A percentile compares a stretch with the other conserved stretches of the same genome.
phyloP scores from a whole-genome alignment of 2,888 invertebrate genomes.

The Scelioninae gen. 1 region DNA sequence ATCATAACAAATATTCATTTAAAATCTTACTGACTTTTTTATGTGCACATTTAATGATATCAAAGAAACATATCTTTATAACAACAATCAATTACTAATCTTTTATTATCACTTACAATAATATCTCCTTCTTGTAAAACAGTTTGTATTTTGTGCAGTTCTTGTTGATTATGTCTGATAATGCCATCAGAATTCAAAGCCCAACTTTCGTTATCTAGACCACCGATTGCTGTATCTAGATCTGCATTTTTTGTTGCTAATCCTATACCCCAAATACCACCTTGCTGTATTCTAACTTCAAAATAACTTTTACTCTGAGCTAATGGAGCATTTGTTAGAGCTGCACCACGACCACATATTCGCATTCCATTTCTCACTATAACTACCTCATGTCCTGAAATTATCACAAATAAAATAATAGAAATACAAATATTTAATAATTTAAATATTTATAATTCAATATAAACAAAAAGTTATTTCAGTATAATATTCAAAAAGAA shows the following conservation, averaged over 20 bases:
- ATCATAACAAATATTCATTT: no score
- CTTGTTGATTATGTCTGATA: slow-evolving; percentile 93
- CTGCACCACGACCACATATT: slow-evolving; percentile 98
- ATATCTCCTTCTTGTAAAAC: slow-evolving; percentile 96
- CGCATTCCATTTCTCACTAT: slow-evolving; percentile 96
- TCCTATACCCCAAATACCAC: slow-evolving; percentile 98
- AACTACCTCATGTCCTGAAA: slow-evolving; percentile 96
- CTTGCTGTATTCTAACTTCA: slow-evolving; percentile 98
- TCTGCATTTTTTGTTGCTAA: slow-evolving; percentile 95
- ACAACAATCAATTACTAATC: no score
- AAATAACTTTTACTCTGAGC: slow-evolving; percentile 99
- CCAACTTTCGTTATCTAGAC: slow-evolving; percentile 96
- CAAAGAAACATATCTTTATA: no score
- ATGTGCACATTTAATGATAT: no score
- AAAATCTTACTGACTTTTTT: no score
- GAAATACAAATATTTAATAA: background rate
- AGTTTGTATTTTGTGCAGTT: slow-evolving; percentile 85
- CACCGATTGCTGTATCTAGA: slow-evolving; percentile 92
- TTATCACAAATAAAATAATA: background rate
- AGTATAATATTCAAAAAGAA: background rate
- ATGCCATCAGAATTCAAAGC: slow-evolving; percentile 95
- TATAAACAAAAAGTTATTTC: no score
- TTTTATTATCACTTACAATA: slow-evolving; percentile 86
- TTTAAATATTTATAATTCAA: no score
- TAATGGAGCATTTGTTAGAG: slow-evolving; percentile 96